Base-by-base conservation (phyloP, 2,888 invertebrate genomes). In the Diabrotica balteata region DNA sequence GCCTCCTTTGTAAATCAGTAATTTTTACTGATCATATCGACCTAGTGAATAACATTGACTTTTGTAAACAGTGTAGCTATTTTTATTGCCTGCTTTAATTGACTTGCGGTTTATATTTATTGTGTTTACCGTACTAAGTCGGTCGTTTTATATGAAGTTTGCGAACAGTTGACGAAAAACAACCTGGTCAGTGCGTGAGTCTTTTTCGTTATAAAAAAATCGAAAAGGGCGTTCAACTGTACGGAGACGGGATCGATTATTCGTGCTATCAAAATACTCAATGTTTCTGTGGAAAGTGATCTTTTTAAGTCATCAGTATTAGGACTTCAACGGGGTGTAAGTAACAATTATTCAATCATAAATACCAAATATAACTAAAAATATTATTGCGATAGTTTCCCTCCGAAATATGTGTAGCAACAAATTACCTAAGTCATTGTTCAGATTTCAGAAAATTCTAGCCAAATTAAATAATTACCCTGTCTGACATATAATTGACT, bases 301-400 rank as follows among this genome's bases (percentile, higher is more conserved):
- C 63, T 63, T 72, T 69, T 73, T 66, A 69, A 64, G 71, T 72
- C 76, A 75, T 74, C 68, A 80, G 78, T 64, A 45, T 52, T 79
- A 78, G 76, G 69, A 72, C 72, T 70, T 72, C 71, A 63, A 74
- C 74, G 64, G 72, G 77, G 73, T 75, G 80, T 80, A 78, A 79
- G 80, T 80, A 75, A 62, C 59, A 55, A 63, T 55, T 60, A 9
- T 47, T 47, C 10, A 47, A 47, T 47, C 2, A 8, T 17, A 17
- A 17, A 17, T 10, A 5, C 3, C 47, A 47, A 47, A 47, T 5
- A 8, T 10, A 47, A 10, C 8, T 47, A 5, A 47, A 47, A 47
- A 47, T 10, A 47, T 47, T 7, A 9, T 4, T 32, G 32, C 32
- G 5, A 32, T 32, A 32, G 4, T 32, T 32, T 32, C 32, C 32